A percentile compares a stretch with the other conserved stretches of the same genome.
These are phyloP conservation scores for Mamestra configurata DNA, from an alignment of 1,140 invertebrate genomes.

Conservation along the genomic window DNA sequence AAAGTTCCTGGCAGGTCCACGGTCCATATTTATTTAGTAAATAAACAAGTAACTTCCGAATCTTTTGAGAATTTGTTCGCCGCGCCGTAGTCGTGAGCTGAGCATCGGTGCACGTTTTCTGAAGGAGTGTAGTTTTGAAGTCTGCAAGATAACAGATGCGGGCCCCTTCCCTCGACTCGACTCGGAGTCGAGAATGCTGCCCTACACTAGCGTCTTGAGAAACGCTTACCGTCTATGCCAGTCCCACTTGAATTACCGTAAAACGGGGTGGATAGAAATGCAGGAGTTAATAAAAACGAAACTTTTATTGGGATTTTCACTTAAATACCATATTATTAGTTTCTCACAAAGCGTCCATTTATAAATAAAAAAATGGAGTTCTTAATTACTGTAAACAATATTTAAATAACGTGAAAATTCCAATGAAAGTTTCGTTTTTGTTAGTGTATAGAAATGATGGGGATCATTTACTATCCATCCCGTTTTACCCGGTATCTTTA, in stretches of 20 bases:
- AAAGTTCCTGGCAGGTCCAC: neutral
- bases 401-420: too few relatives aligned
- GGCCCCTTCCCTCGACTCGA: constrained; percentile 8
- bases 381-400: too few relatives aligned
- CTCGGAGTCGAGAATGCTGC: constrained; percentile 35
- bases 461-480: too few relatives aligned
- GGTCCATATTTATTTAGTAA: neutral
- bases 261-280: too few relatives aligned
- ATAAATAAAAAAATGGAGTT: too few relatives aligned
- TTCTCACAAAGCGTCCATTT: too few relatives aligned
- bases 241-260: constrained; percentile 46
- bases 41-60: constrained; percentile 2
- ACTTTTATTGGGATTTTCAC: too few relatives aligned
- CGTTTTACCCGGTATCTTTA: too few relatives aligned
- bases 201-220: constrained; percentile 46
- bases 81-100: constrained; percentile 7
- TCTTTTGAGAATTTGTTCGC: constrained; percentile 25
- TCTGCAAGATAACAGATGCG: constrained; percentile 53
- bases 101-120: constrained; percentile 45
- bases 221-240: constrained; percentile 45
- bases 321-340: too few relatives aligned
- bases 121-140: constrained; percentile 40
- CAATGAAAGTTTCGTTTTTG: too few relatives aligned
- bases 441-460: too few relatives aligned
- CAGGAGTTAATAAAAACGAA: too few relatives aligned